Conservation (phyloP, 2,888 invertebrate genomes). For the Cataglyphis livida region DNA sequence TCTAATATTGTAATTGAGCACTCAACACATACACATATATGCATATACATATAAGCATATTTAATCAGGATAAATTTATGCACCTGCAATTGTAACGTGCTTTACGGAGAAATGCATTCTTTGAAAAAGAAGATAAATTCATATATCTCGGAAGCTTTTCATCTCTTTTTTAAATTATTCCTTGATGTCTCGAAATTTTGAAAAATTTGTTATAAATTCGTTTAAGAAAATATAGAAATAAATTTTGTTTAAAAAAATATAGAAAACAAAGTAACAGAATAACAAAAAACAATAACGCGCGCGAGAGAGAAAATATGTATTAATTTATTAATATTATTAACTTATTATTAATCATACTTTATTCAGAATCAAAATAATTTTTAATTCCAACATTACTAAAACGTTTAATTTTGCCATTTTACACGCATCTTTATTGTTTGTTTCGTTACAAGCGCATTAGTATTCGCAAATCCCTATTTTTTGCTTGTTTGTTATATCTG, state of each 20-base stretch:
- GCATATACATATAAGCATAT: not conserved
- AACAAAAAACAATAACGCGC: not conserved
- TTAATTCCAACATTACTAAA: not conserved
- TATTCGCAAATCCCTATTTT: conserved; percentile 26
- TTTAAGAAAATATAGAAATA: not conserved
- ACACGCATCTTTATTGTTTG: conserved; percentile 8
- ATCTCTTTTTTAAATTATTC: not conserved
- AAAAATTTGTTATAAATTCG: not conserved
- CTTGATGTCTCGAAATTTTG: not conserved
- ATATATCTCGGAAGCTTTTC: not conserved
- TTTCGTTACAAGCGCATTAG: not conserved
- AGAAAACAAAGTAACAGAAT: not conserved
- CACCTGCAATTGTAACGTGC: conserved; percentile 7
- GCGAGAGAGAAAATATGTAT: not conserved
- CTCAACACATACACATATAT: not conserved
- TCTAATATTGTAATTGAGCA: conserved; percentile 34
- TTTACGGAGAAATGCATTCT: not conserved
- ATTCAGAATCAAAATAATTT: conserved; percentile 16
- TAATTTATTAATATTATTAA: conserved; percentile 35
- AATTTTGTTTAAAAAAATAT: not conserved
- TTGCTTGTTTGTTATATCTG: conserved; percentile 4
- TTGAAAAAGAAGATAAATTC: conserved; percentile 1
- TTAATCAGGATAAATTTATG: conserved; percentile 1
- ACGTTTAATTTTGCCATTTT: conserved; percentile 7
- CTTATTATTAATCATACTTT: conserved; percentile 3